phyloP scores from a whole-genome alignment of 2,113 vertebrate species.

The Percina caprodes region DNA sequence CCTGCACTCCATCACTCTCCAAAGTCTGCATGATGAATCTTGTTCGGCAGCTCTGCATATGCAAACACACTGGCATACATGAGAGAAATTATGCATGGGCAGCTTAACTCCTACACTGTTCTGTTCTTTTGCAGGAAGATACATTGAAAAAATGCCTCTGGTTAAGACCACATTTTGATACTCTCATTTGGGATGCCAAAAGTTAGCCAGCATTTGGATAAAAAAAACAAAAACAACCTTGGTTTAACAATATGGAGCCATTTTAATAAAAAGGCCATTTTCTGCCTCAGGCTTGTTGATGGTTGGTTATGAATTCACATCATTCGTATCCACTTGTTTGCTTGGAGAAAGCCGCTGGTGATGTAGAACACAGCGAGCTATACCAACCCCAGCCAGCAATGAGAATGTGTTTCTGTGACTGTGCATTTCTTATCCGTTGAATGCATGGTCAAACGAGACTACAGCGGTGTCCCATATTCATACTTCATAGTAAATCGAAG shows the following conservation, averaged over 20 bases:
- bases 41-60: constrained; percentile 34
- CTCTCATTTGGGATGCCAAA: constrained; percentile 59
- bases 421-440: constrained; percentile 44
- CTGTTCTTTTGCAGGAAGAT: constrained; percentile 29
- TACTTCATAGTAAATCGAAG: background rate
- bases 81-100: constrained; percentile 29
- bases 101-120: constrained; percentile 41
- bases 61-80: constrained; percentile 39
- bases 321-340: constrained; percentile 62
- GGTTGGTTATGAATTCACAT: constrained; percentile 66
- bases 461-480: constrained; percentile 4
- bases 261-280: constrained; percentile 62
- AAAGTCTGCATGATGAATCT: constrained; percentile 54
- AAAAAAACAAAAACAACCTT: constrained; percentile 47
- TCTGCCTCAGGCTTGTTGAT: constrained; percentile 56
- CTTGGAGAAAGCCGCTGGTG: constrained; percentile 39
- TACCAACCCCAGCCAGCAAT: background rate
- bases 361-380: constrained; percentile 45
- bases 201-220: constrained; percentile 47
- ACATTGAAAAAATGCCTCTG: constrained; percentile 4
- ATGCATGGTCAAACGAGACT: constrained; percentile 13
- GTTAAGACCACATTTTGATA: constrained; percentile 46
- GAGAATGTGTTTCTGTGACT: constrained; percentile 37
- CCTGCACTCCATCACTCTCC: constrained; percentile 23
- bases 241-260: constrained; percentile 42